These are phyloP conservation scores for Phataginus tetradactyla DNA, from an alignment of 2,797 vertebrate species.

Conservation along the genomic window DNA sequence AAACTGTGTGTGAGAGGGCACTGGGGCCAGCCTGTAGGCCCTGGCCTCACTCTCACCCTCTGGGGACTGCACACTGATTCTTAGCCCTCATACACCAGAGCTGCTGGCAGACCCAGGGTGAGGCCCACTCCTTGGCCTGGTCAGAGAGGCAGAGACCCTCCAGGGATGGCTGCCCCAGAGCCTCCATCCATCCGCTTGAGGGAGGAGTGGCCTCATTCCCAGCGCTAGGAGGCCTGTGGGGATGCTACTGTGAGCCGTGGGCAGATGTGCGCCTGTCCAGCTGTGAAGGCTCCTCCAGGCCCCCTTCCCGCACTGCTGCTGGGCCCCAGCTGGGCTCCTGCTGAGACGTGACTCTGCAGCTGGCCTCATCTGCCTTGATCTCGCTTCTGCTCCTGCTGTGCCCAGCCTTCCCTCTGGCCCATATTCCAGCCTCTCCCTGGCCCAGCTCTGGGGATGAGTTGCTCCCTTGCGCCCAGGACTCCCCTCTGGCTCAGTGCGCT, in stretches of 20 bases:
- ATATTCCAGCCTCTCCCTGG: background rate
- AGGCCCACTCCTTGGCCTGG: background rate
- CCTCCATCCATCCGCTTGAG: background rate
- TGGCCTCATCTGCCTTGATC: background rate
- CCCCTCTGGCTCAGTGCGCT: background rate
- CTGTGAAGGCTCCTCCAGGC: background rate
- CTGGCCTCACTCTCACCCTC: background rate
- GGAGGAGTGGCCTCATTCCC: background rate
- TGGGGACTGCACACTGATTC: background rate
- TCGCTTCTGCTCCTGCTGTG: background rate
- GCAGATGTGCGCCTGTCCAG: no score
- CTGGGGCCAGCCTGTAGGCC: no score
- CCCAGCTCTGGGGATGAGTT: background rate
- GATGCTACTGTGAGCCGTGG: rapidly evolving
- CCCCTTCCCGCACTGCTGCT: rapidly evolving
- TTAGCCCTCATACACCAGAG: background rate
- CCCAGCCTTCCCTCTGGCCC: background rate
- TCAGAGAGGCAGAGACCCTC: background rate
- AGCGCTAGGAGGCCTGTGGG: background rate
- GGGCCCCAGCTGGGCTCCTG: background rate
- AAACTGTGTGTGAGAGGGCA: background rate
- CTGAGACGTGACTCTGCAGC: background rate
- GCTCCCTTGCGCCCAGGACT: no score
- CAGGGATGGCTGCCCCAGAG: background rate
- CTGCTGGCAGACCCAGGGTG: background rate